Conservation (phyloP, 2,113 vertebrate genomes). For the Eonycteris spelaea region DNA sequence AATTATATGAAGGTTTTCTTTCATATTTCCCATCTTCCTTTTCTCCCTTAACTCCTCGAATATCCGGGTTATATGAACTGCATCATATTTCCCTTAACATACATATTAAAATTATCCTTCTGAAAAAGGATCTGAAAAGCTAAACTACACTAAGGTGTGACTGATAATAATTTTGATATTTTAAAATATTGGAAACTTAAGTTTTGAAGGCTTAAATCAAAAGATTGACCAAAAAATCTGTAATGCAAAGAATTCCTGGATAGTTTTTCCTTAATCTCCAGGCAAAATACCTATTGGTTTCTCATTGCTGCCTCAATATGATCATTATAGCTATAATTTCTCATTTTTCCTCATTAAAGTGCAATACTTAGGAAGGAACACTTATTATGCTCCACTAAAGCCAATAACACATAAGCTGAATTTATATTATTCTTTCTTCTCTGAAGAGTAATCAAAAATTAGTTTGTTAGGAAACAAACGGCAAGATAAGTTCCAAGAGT, state of each 20-base stretch:
- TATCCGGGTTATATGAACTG: background rate
- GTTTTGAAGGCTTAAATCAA: background rate
- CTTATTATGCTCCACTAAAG: background rate
- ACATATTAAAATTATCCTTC: background rate
- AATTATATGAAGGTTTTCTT: background rate
- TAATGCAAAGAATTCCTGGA: background rate
- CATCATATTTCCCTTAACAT: background rate
- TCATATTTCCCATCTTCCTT: background rate
- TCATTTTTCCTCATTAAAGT: constrained; percentile 25
- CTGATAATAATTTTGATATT: background rate
- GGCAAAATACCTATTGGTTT: background rate
- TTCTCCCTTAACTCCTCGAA: background rate
- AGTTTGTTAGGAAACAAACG: background rate
- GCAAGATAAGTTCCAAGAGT: background rate
- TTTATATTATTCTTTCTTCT: background rate
- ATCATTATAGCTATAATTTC: background rate
- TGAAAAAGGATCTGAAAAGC: background rate
- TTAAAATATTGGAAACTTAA: background rate
- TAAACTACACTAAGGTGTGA: background rate
- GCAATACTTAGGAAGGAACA: constrained; percentile 2
- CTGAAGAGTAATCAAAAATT: background rate
- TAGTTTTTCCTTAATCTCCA: background rate
- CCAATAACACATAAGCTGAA: background rate
- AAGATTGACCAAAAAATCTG: background rate
- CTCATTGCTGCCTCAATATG: background rate